phyloP scores from a whole-genome alignment of 2,113 vertebrate genomes.

The Notarius lentiginosus region DNA sequence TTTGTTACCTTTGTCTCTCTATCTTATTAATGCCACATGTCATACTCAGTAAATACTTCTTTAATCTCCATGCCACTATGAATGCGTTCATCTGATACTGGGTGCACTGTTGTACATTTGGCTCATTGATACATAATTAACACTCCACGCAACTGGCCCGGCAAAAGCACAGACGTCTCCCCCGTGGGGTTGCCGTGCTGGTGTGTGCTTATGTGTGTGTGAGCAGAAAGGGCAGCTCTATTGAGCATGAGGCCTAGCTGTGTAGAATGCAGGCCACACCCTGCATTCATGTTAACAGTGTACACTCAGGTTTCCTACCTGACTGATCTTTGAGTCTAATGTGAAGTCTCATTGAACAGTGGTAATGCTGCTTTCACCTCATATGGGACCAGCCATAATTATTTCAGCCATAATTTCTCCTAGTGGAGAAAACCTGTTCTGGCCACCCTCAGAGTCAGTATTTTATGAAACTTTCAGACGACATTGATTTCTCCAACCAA shows the following conservation, averaged over 20 bases:
- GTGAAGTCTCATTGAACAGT: slow-evolving; percentile 19
- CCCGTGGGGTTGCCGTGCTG: slow-evolving; percentile 32
- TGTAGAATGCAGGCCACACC: slow-evolving; percentile 6
- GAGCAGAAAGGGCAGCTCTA: slow-evolving; percentile 6
- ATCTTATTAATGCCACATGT: slow-evolving; percentile 32
- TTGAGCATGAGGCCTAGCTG: neutral
- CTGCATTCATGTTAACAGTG: slow-evolving; percentile 1
- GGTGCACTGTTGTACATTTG: slow-evolving; percentile 32
- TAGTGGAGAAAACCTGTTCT: neutral
- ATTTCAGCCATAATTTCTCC: slow-evolving; percentile 6
- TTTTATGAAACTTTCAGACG: neutral
- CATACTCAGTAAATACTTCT: slow-evolving; percentile 45
- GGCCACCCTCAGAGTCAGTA: neutral
- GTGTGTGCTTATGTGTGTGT: slow-evolving; percentile 27
- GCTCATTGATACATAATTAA: slow-evolving; percentile 55
- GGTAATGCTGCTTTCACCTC: slow-evolving; percentile 5
- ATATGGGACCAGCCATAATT: slow-evolving; percentile 1
- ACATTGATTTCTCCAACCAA: neutral
- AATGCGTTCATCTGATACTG: slow-evolving; percentile 32
- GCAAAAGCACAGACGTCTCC: slow-evolving; percentile 51
- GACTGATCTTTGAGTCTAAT: slow-evolving; percentile 3
- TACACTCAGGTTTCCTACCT: slow-evolving; percentile 19
- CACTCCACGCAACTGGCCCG: slow-evolving; percentile 33
- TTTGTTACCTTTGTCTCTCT: neutral
- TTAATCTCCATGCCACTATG: slow-evolving; percentile 20